phyloP scores from a whole-genome alignment of 2,888 invertebrate genomes.

The Uropetala carovei region DNA sequence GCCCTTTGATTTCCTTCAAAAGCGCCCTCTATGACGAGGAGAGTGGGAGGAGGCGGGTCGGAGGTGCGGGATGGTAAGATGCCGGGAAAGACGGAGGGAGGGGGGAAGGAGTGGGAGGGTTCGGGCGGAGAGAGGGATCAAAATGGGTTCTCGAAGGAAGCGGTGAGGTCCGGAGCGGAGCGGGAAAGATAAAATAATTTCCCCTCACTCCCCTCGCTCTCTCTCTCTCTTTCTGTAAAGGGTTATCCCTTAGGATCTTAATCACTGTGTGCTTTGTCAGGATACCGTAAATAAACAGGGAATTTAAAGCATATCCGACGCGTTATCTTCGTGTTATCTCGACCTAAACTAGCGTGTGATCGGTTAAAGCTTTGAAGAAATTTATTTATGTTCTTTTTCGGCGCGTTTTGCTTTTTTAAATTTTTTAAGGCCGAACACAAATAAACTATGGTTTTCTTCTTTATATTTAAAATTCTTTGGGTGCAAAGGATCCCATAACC shows the following conservation, averaged over 20 bases:
- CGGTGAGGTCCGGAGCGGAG: neutral
- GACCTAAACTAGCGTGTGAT: neutral
- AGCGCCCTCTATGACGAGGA: conserved; percentile 39
- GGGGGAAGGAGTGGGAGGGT: neutral
- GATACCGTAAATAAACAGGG: conserved; percentile 8
- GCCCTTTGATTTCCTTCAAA: conserved; percentile 60
- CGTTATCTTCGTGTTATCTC: conserved; percentile 1
- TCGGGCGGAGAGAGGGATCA: neutral
- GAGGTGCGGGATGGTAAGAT: neutral
- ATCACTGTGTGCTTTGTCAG: neutral
- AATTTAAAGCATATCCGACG: neutral
- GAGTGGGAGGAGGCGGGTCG: neutral
- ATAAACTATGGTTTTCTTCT: neutral
- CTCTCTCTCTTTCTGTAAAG: neutral
- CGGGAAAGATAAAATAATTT: neutral
- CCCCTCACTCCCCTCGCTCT: neutral
- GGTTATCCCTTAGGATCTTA: conserved; percentile 12
- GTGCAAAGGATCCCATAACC: no score
- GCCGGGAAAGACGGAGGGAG: neutral
- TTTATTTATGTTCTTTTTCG: neutral
- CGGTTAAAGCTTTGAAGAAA: neutral
- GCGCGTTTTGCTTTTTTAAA: neutral
- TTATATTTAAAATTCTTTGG: no score
- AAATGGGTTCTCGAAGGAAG: conserved; percentile 11
- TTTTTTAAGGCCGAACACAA: neutral